phyloP scores from a whole-genome alignment of 1,140 invertebrate species.

The Drosophila tsacasi region DNA sequence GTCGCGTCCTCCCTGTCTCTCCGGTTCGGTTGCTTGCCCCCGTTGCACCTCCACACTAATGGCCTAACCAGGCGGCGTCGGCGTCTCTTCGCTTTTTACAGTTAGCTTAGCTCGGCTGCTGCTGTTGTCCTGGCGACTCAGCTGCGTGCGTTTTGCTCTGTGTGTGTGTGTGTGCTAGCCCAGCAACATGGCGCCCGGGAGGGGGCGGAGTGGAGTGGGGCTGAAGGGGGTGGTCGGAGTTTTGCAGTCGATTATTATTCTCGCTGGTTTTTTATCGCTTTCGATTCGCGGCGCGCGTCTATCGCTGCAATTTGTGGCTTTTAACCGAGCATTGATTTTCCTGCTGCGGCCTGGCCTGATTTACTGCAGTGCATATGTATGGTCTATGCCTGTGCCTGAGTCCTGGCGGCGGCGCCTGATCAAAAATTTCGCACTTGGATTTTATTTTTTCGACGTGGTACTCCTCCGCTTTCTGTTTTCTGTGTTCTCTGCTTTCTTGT shows the following conservation, averaged over 20 bases:
- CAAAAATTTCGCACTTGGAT: slow-evolving; percentile 45
- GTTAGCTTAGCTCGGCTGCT: slow-evolving; percentile 31
- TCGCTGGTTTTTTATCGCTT: slow-evolving; percentile 36
- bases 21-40: slow-evolving; percentile 36
- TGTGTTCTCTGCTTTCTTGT: slow-evolving; percentile 26
- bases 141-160: slow-evolving; percentile 19
- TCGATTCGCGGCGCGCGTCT: slow-evolving; percentile 44
- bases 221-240: slow-evolving; percentile 36
- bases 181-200: slow-evolving; percentile 67
- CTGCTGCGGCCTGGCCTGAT: slow-evolving; percentile 59
- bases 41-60: slow-evolving; percentile 79
- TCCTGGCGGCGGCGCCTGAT: slow-evolving; percentile 38
- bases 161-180: slow-evolving; percentile 58
- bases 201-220: slow-evolving; percentile 7
- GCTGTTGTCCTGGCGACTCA: slow-evolving; percentile 31
- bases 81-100: slow-evolving; percentile 43
- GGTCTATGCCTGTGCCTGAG: slow-evolving; percentile 7
- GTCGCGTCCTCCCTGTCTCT: slow-evolving; percentile 9
- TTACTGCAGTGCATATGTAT: slow-evolving; percentile 32
- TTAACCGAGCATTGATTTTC: slow-evolving; percentile 75
- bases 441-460: slow-evolving; percentile 20
- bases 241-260: slow-evolving; percentile 42
- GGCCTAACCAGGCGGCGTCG: slow-evolving; percentile 75
- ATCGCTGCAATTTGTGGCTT: slow-evolving; percentile 66
- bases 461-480: slow-evolving; percentile 2